A percentile compares a stretch with the other conserved stretches of the same genome.
phyloP scores from a whole-genome alignment of 2,888 invertebrate species.

The Plebejus melissa region DNA sequence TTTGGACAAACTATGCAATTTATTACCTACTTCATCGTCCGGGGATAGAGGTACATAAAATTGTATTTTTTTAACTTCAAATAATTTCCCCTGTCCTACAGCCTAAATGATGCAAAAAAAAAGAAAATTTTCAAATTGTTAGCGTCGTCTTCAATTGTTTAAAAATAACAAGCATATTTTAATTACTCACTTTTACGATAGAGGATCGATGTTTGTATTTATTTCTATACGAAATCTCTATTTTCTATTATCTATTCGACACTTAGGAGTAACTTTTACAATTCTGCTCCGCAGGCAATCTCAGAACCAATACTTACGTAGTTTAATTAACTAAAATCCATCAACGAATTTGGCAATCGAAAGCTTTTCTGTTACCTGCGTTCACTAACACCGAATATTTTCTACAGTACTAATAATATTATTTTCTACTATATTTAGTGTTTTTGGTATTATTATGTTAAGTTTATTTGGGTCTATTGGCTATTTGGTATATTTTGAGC shows the following conservation, averaged over 20 bases:
- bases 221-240: background rate
- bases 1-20: too few relatives aligned
- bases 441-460: background rate
- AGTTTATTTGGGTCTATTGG: background rate
- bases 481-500: constrained; percentile 22
- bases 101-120: too few relatives aligned
- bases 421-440: background rate
- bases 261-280: background rate
- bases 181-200: background rate
- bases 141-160: too few relatives aligned
- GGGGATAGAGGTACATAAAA: too few relatives aligned
- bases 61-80: too few relatives aligned
- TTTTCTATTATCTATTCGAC: background rate
- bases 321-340: constrained; percentile 4
- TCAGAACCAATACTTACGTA: constrained; percentile 5
- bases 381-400: background rate
- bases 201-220: background rate
- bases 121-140: too few relatives aligned
- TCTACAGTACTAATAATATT: background rate
- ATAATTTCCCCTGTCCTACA: too few relatives aligned
- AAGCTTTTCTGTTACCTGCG: constrained; percentile 21
- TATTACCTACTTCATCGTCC: too few relatives aligned
- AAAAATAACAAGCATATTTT: background rate
- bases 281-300: background rate
- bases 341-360: background rate